A percentile compares a stretch with the other conserved stretches of the same genome.
phyloP scores from a whole-genome alignment of 2,888 invertebrate species.

The Hecatera dysodea region DNA sequence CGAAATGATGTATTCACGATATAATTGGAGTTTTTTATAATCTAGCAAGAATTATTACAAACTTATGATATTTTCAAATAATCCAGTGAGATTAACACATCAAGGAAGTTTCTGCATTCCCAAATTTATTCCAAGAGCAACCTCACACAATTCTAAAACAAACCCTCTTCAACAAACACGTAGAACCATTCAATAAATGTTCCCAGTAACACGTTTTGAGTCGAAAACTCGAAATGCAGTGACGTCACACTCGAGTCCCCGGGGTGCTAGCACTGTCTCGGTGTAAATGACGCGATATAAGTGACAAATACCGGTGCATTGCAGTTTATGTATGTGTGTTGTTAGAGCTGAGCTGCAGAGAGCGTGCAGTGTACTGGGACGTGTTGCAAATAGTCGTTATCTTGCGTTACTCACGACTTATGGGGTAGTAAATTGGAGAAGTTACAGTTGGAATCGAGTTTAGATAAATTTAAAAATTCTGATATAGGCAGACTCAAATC shows the following conservation, averaged over 20 bases:
- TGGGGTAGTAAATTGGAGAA: not conserved
- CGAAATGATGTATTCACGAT: too few species aligned
- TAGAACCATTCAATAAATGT: constrained; percentile 63
- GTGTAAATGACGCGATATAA: constrained; percentile 64
- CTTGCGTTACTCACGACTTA: not conserved
- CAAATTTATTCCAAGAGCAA: not conserved
- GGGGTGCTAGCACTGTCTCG: constrained; percentile 56
- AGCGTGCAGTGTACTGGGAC: constrained; percentile 16
- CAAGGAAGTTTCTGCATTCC: not conserved
- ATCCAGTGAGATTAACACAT: too few species aligned
- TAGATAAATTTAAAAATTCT: not conserved
- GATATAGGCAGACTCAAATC: too few species aligned
- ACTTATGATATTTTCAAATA: too few species aligned
- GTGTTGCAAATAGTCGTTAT: constrained; percentile 2
- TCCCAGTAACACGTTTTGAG: constrained; percentile 46
- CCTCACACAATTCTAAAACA: constrained; percentile 14
- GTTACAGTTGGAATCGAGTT: not conserved
- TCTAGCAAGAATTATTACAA: too few species aligned
- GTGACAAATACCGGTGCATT: constrained; percentile 64
- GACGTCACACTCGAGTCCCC: constrained; percentile 47
- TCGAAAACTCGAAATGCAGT: constrained; percentile 57
- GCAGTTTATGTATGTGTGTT: constrained; percentile 53
- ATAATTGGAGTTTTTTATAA: too few species aligned
- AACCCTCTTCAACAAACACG: constrained; percentile 36
- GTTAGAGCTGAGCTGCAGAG: constrained; percentile 20